Conservation (phyloP, 2,888 invertebrate genomes). For the Drosophila phalerata region DNA sequence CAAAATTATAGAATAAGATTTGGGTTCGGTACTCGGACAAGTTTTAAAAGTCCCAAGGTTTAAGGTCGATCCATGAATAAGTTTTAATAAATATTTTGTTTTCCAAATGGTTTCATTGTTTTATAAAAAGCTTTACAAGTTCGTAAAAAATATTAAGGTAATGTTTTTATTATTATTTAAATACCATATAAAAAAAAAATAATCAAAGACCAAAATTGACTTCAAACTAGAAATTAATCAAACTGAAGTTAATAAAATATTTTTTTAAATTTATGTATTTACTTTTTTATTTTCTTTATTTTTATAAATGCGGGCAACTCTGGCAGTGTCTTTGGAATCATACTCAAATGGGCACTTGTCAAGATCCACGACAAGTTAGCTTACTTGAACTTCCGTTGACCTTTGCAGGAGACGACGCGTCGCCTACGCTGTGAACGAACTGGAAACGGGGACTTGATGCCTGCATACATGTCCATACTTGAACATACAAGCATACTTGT, state of each 20-base stretch:
- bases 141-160: too few species aligned
- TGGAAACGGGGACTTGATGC: conserved; percentile 5
- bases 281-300: background rate
- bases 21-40: too few species aligned
- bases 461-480: background rate
- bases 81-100: too few species aligned
- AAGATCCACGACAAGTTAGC: conserved; percentile 41
- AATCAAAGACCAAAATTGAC: too few species aligned
- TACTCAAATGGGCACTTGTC: conserved; percentile 15
- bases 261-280: background rate
- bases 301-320: conserved; percentile 21
- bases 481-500: conserved; percentile 4
- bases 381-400: conserved; percentile 43
- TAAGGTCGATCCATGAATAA: too few species aligned
- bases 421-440: conserved; percentile 48
- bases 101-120: too few species aligned
- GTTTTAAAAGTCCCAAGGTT: too few species aligned
- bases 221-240: too few species aligned
- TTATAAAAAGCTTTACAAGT: too few species aligned
- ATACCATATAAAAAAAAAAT: background rate
- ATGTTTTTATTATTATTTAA: background rate
- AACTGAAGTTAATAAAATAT: too few species aligned
- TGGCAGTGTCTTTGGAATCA: background rate
- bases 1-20: too few species aligned
- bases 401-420: conserved; percentile 42